These are phyloP conservation scores for Acanthurus leucopareius DNA, from an alignment of 2,797 vertebrate genomes.

Conservation along the genomic window DNA sequence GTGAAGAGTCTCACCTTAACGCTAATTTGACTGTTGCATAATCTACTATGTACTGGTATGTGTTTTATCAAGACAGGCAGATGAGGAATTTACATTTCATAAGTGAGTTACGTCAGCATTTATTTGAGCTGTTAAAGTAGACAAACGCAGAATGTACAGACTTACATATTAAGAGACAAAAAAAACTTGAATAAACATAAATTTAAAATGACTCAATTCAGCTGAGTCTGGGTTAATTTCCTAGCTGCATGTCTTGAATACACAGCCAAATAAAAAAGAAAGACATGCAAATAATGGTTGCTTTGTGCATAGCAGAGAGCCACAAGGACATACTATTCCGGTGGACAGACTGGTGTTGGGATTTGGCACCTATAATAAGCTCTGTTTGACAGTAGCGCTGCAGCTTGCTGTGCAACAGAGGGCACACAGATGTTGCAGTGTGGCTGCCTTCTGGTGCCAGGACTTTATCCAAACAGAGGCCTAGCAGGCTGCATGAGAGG, in stretches of 20 bases:
- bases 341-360: slow-evolving; percentile 8
- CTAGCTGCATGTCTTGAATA: background rate
- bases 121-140: slow-evolving; percentile 13
- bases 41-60: slow-evolving; percentile 7
- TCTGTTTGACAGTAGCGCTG: slow-evolving; percentile 34
- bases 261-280: slow-evolving; percentile 13
- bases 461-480: slow-evolving; percentile 48
- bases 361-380: slow-evolving; percentile 54
- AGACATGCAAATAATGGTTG: slow-evolving; percentile 7
- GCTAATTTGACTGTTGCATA: slow-evolving; percentile 14
- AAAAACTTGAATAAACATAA: background rate
- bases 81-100: slow-evolving; percentile 36
- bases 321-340: slow-evolving; percentile 18
- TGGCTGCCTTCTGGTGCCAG: slow-evolving; percentile 51
- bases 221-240: background rate
- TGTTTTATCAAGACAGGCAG: slow-evolving; percentile 21
- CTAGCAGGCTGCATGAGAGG: slow-evolving; percentile 21
- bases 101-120: slow-evolving; percentile 15
- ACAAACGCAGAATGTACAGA: slow-evolving; percentile 6
- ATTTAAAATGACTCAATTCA: background rate
- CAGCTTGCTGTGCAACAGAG: slow-evolving; percentile 41
- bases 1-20: background rate
- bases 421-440: slow-evolving; percentile 63
- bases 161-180: background rate
- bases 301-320: slow-evolving; percentile 13